phyloP scores from a whole-genome alignment of 2,113 vertebrate species.

The Callocephalon fimbriatum region DNA sequence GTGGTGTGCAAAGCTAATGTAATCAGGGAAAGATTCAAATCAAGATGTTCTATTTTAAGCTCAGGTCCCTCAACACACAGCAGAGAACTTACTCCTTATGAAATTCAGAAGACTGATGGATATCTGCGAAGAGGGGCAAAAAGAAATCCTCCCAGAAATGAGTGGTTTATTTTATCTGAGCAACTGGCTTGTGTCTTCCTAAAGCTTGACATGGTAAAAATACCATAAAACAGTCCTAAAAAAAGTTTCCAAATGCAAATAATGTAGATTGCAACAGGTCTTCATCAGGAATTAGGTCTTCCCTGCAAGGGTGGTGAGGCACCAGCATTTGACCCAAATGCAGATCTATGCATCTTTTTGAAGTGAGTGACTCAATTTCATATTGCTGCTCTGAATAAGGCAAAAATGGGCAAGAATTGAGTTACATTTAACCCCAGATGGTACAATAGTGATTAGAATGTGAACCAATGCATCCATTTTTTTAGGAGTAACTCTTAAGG shows the following conservation, averaged over 20 bases:
- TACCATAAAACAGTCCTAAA: neutral
- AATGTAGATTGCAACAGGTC: neutral
- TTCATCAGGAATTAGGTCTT: neutral
- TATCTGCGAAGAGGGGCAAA: neutral
- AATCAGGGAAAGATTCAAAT: neutral
- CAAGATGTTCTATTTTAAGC: neutral
- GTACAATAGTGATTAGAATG: accelerated
- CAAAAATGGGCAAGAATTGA: neutral
- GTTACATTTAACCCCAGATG: neutral
- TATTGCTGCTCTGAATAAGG: neutral
- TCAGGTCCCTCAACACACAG: neutral
- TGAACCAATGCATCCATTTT: neutral
- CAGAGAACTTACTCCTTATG: neutral
- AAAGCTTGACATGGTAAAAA: neutral
- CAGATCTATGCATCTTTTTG: neutral
- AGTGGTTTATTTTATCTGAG: neutral
- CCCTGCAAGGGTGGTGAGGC: neutral
- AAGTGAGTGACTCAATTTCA: neutral
- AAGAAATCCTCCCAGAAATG: neutral
- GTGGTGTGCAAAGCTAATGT: accelerated
- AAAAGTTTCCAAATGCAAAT: neutral
- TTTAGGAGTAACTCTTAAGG: neutral
- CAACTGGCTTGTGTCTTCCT: neutral
- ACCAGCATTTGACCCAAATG: neutral
- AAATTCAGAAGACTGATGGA: neutral